These are phyloP conservation scores for Heterocephalus glaber DNA, from an alignment of 2,113 vertebrate genomes.

Conservation along the genomic window DNA sequence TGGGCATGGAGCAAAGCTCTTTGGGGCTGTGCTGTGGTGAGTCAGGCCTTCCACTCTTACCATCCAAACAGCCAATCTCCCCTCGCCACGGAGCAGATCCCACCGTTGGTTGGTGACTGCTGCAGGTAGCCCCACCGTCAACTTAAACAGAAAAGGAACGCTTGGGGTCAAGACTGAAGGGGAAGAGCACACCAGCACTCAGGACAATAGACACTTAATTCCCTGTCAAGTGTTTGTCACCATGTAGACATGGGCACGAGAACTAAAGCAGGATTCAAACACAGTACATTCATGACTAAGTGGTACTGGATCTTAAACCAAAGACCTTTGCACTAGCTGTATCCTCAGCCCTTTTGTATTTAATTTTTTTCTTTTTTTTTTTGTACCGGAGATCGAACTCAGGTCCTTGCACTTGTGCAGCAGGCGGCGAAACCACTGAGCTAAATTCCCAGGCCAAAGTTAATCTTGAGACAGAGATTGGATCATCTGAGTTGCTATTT, in stretches of 20 bases:
- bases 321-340: no score
- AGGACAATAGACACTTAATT: constrained; percentile 19
- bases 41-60: not conserved
- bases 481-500: not conserved
- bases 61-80: not conserved
- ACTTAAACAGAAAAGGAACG: constrained; percentile 21
- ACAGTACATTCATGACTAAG: constrained; percentile 83
- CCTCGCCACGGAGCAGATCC: constrained; percentile 62
- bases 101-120: constrained; percentile 53
- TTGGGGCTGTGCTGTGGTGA: no score
- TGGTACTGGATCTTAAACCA: no score
- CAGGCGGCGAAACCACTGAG: no score
- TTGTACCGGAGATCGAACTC: not conserved
- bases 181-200: no score
- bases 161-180: no score
- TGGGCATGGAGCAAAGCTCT: no score
- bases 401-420: not conserved
- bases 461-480: not conserved
- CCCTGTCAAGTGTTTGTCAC: constrained; percentile 59
- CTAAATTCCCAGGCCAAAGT: not conserved
- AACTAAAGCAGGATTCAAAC: constrained; percentile 78
- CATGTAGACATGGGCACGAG: constrained; percentile 55
- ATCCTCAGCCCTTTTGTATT: no score
- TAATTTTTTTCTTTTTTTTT: no score
- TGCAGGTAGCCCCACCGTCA: not conserved